These are phyloP conservation scores for Craseonycteris thonglongyai DNA, from an alignment of 2,113 vertebrate species.

Conservation along the genomic window DNA sequence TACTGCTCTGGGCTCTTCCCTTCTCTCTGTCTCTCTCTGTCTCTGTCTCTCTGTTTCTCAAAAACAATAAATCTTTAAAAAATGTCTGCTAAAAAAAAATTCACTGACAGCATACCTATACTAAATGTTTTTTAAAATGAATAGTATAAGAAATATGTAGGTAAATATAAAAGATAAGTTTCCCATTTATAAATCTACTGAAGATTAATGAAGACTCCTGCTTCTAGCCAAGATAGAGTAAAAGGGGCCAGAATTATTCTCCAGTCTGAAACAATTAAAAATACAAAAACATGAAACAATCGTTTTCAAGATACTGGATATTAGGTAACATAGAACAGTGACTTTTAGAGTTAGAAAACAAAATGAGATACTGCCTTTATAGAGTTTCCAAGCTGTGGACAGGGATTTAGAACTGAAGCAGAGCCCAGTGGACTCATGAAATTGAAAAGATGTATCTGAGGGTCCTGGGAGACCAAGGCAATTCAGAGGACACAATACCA, in stretches of 20 bases:
- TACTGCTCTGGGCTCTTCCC: too few relatives aligned
- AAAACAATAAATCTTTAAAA: too few relatives aligned
- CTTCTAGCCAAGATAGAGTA: not conserved
- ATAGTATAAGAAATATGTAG: not conserved
- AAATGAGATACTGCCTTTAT: not conserved
- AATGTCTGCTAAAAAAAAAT: too few relatives aligned
- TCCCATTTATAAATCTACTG: not conserved
- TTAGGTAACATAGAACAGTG: not conserved
- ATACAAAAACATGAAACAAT: not conserved
- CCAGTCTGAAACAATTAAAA: not conserved
- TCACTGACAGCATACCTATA: not conserved
- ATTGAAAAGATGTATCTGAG: not conserved
- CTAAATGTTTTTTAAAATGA: not conserved
- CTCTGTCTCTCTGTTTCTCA: too few relatives aligned
- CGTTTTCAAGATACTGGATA: not conserved
- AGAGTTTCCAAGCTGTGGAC: not conserved
- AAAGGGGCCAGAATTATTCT: not conserved
- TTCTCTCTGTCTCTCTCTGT: too few relatives aligned
- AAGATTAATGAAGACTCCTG: not conserved
- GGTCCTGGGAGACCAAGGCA: not conserved
- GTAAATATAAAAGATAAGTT: not conserved
- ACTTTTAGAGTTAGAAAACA: not conserved
- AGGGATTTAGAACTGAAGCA: not conserved
- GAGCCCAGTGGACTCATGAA: not conserved
- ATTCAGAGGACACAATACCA: not conserved